Base-by-base conservation (phyloP, 2,888 invertebrate species). In the Melanophora roralis region DNA sequence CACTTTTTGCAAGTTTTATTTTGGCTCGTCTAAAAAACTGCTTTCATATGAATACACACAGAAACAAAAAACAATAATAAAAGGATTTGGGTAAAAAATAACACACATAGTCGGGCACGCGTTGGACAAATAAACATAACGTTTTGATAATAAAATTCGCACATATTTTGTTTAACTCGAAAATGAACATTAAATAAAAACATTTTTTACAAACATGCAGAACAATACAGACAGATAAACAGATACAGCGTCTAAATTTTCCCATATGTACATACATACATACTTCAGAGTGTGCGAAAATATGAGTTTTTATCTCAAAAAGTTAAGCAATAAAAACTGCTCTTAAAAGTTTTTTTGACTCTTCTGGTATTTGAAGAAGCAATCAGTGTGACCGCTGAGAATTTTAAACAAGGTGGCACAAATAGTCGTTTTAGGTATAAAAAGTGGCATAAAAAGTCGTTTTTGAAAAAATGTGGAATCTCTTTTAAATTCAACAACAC, bases 61-160 rank as follows among this genome's bases (percentile, higher is more conserved):
- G 6, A 36, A 38, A 36, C 21, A 21, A 38, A 19, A 34, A 55
- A 36, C 16, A 36, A 11, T 12, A 11, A 4, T 21, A n/a, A 19
- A 16, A 34, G 12, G 1, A 11, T 21, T 6, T 32, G 36, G 11
- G 14, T 14, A 16, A 14, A 38, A 11, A 21, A 53, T 32, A 40
- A 45, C 27, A 55, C 7, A 27, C 34, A 34, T n/a, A 36, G 81
- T 82, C 82, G 83, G 81, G 83, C 83, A 84, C 83, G 85, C 84
- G 84, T 80, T 85, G 85, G 84, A 81, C 84, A 83, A 78, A 85
- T 83, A 84, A 86, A 84, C 86, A 86, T 85, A 86, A 86, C 86
- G 86, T 85, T 86, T 84, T 86, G 84, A 87, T 87, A 88, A 88
- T 88, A 87, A 84, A 84, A 84, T 82, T 84, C 86, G 84, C 89